Evolutionary conservation across 2,113 vertebrate species (phyloP).

Genomic region (Oreochromis aureus): DNA sequence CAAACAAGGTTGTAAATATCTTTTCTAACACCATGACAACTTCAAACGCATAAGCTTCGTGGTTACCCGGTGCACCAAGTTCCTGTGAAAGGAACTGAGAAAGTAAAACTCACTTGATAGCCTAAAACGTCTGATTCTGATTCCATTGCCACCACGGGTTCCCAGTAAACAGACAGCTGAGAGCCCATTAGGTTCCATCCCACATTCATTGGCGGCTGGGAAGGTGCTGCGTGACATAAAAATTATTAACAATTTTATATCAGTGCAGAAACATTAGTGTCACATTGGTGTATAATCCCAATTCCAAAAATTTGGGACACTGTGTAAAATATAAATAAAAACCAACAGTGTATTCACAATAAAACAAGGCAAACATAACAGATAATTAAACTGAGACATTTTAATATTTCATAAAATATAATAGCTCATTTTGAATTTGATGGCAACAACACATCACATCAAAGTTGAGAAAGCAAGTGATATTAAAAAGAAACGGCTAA

Average conservation of each 20-base stretch:
- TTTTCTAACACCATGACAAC: not conserved
- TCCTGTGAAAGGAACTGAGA: not conserved
- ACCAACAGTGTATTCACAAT: not conserved
- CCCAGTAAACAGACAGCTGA: constrained; percentile 88
- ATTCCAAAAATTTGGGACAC: not conserved
- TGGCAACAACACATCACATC: not conserved
- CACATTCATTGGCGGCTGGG: constrained; percentile 85
- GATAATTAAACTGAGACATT: not conserved
- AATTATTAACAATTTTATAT: not conserved
- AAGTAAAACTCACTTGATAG: constrained; percentile 80
- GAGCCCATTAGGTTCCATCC: constrained; percentile 89
- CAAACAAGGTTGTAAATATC: constrained; percentile 1
- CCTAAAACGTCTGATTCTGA: constrained; percentile 91
- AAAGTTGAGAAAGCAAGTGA: not conserved
- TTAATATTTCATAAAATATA: not conserved
- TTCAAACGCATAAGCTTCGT: not conserved
- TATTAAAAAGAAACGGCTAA: not conserved
- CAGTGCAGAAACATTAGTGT: not conserved
- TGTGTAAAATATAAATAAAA: not conserved
- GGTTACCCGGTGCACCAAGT: not conserved
- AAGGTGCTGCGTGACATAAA: constrained; percentile 76
- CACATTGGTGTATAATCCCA: not conserved
- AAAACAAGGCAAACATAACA: not conserved
- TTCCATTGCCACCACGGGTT: constrained; percentile 86
- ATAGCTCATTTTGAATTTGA: not conserved